Percentiles rank a stretch among this genome's conserved stretches.
Conservation (phyloP, 2,113 vertebrate genomes). For the Microcebus lehilahytsara region DNA sequence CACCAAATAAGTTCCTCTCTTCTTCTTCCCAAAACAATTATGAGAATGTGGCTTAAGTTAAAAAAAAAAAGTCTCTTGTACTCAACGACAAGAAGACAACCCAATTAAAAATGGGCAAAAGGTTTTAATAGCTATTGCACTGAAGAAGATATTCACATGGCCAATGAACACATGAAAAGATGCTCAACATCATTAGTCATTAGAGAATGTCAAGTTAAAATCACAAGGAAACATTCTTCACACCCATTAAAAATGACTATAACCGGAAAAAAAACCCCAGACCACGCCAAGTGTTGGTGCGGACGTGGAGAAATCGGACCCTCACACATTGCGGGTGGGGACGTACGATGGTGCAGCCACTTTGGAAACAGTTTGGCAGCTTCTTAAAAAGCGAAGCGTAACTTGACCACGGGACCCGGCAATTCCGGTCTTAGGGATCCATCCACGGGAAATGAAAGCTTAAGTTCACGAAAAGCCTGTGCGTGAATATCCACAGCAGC, state of each 20-base stretch:
- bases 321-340: accelerated
- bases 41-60: neutral
- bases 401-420: neutral
- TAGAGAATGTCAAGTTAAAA: neutral
- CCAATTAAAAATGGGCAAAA: conserved; percentile 34
- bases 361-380: neutral
- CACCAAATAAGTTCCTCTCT: neutral
- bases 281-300: neutral
- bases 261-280: neutral
- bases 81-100: neutral
- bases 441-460: neutral
- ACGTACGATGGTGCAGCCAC: accelerated
- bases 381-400: neutral
- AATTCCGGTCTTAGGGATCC: neutral
- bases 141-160: neutral
- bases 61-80: neutral
- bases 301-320: accelerated
- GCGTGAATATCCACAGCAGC: neutral
- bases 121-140: neutral
- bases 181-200: neutral
- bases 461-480: too few species aligned
- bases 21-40: neutral
- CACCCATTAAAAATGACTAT: accelerated
- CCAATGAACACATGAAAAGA: neutral
- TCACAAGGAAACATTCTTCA: neutral